These are phyloP conservation scores for Otolemur crassicaudatus DNA, from an alignment of 2,797 vertebrate genomes.

Conservation along the genomic window DNA sequence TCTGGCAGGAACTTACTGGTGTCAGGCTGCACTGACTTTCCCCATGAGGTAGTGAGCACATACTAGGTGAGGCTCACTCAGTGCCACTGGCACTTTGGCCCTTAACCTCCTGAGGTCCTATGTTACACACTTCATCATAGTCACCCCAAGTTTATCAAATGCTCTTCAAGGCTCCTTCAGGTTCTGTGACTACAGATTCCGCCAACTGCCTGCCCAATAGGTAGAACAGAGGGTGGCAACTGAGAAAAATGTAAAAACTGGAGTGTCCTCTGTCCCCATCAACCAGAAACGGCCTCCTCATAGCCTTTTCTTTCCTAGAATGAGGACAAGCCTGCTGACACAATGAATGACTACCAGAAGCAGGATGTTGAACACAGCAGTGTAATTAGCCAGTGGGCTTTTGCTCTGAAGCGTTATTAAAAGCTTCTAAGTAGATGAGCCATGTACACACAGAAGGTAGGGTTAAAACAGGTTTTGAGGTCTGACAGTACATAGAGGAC, in stretches of 20 bases:
- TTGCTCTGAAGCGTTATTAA: background rate
- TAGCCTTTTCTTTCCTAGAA: background rate
- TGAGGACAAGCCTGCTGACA: background rate
- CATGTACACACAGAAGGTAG: background rate
- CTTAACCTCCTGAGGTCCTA: background rate
- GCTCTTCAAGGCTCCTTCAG: background rate
- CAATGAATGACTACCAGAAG: background rate
- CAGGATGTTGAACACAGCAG: background rate
- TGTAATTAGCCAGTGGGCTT: background rate
- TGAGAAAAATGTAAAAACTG: background rate
- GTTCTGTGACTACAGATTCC: background rate
- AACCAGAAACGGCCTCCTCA: background rate
- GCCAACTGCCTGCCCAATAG: background rate
- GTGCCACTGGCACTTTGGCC: background rate
- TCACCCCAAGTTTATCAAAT: background rate
- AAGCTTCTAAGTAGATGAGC: background rate
- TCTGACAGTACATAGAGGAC: background rate
- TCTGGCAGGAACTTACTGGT: background rate
- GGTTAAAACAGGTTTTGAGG: background rate
- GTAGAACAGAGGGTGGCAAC: background rate
- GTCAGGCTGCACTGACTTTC: background rate
- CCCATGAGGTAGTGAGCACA: background rate
- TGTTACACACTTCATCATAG: background rate
- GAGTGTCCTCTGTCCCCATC: background rate
- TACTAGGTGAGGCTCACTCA: background rate